phyloP scores from a whole-genome alignment of 2,113 vertebrate species.

The human region DNA sequence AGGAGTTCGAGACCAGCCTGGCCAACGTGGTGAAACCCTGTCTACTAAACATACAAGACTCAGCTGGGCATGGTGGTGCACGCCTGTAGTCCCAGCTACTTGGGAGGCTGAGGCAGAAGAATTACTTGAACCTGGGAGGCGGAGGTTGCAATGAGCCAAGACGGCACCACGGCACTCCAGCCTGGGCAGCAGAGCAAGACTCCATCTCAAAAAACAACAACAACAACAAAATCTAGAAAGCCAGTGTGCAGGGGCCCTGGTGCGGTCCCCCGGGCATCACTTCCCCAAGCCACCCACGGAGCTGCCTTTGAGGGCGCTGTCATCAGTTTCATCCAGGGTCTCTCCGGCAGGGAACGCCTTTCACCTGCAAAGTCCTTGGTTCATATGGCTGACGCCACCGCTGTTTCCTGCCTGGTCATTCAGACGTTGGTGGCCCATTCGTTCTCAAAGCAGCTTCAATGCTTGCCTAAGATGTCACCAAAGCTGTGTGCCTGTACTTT shows the following conservation, averaged over 20 bases:
- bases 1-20: too few relatives aligned
- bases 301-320: fast-evolving
- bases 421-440: fast-evolving
- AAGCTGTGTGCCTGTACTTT: fast-evolving
- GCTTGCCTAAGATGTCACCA: fast-evolving
- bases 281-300: fast-evolving
- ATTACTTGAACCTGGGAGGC: too few relatives aligned
- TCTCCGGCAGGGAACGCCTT: fast-evolving
- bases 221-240: too few relatives aligned
- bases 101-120: too few relatives aligned
- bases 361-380: fast-evolving
- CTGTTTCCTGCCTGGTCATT: fast-evolving
- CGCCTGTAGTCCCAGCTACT: too few relatives aligned
- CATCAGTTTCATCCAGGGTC: fast-evolving
- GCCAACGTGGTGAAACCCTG: too few relatives aligned
- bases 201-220: too few relatives aligned
- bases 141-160: too few relatives aligned
- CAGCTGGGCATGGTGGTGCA: too few relatives aligned
- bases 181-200: too few relatives aligned
- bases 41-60: too few relatives aligned
- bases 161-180: too few relatives aligned
- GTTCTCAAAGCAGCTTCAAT: fast-evolving
- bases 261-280: fast-evolving
- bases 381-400: fast-evolving
- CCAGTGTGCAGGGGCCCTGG: fast-evolving